Percentiles rank a stretch among this genome's conserved stretches.
Conservation (phyloP, 92 coral and sea anemone genomes). For the Galaxea fascicularis region DNA sequence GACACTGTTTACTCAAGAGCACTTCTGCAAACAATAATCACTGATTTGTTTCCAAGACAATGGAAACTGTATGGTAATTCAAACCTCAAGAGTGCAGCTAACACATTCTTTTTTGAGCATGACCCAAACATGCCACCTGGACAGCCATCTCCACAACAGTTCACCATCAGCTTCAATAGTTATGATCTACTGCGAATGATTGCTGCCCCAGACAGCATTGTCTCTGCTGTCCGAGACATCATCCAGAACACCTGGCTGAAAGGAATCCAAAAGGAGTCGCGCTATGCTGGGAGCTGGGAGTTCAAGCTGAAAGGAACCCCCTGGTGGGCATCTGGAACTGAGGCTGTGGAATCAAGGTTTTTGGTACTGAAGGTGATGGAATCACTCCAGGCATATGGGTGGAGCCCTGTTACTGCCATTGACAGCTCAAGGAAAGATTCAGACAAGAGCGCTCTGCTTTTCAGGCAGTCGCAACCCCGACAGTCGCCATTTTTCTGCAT, state of each 20-base stretch:
- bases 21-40: conserved; percentile 49
- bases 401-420: conserved; percentile 68
- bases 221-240: conserved; percentile 55
- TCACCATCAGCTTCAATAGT: conserved; percentile 65
- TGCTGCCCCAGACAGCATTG: conserved; percentile 50
- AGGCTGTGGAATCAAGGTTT: conserved; percentile 73
- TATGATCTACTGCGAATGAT: conserved; percentile 66
- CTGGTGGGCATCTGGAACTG: conserved; percentile 78
- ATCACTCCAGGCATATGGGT: conserved; percentile 74
- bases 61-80: conserved; percentile 41
- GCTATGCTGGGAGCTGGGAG: conserved; percentile 73
- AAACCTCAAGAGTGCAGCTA: conserved; percentile 40
- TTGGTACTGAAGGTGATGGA: conserved; percentile 76
- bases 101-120: conserved; percentile 71
- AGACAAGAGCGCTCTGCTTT: conserved; percentile 68
- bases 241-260: conserved; percentile 55
- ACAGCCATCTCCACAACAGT: conserved; percentile 22
- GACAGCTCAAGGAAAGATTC: conserved; percentile 58
- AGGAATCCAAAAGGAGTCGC: conserved; percentile 61
- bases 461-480: conserved; percentile 65
- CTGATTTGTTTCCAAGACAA: neutral
- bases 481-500: conserved; percentile 73
- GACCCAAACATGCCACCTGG: conserved; percentile 56
- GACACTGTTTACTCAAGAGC: conserved; percentile 59
- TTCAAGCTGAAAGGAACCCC: conserved; percentile 78